Evolutionary conservation across 2,113 vertebrate genomes (phyloP).

Genomic region (Maylandia zebra): DNA sequence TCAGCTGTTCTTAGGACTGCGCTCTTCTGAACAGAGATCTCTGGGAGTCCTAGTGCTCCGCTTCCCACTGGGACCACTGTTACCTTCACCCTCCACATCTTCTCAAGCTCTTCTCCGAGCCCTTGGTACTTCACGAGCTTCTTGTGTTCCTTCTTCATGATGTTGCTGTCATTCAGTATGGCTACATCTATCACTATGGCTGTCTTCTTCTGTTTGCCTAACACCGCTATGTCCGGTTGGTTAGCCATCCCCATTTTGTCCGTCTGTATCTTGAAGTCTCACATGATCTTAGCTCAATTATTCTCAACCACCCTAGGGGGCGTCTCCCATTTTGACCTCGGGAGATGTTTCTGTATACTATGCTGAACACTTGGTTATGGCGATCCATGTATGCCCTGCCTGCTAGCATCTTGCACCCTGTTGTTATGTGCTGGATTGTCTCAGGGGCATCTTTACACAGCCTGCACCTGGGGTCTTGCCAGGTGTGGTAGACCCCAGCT

Average conservation of each 20-base stretch:
- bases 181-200: not conserved
- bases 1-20: not conserved
- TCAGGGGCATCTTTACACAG: not conserved
- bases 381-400: accelerated
- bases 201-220: not conserved
- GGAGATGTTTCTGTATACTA: not conserved
- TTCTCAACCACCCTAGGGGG: not conserved
- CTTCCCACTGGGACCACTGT: not conserved
- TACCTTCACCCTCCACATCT: not conserved
- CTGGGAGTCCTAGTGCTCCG: not conserved
- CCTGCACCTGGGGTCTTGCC: accelerated
- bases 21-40: not conserved
- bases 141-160: not conserved
- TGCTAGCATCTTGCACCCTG: not conserved
- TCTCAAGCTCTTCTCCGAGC: not conserved
- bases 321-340: accelerated
- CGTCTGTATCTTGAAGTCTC: accelerated
- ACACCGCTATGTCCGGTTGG: accelerated
- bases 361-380: not conserved
- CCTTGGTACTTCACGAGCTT: not conserved
- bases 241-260: not conserved
- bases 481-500: accelerated
- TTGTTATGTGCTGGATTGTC: not conserved
- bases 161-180: not conserved
- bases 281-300: not conserved